phyloP scores from a whole-genome alignment of 2,113 vertebrate species.

The Heterotis niloticus region DNA sequence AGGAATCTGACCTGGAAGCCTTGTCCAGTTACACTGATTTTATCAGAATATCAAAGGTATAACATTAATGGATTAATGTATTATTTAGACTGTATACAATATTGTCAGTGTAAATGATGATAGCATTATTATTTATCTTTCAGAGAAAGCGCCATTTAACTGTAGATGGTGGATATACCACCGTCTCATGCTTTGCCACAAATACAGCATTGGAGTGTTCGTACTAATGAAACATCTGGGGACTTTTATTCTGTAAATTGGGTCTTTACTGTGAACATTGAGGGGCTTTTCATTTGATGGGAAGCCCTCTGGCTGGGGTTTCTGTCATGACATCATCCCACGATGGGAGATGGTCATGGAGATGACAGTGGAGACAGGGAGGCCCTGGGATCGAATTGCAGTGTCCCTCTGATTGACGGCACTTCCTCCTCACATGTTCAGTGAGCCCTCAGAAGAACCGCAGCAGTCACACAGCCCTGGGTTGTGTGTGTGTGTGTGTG shows the following conservation, averaged over 20 bases:
- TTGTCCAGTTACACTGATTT: too few relatives aligned
- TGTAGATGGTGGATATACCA: background rate
- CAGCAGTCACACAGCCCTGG: background rate
- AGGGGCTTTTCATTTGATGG: slow-evolving; percentile 16
- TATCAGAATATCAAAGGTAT: too few relatives aligned
- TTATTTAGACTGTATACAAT: too few relatives aligned
- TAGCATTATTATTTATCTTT: too few relatives aligned
- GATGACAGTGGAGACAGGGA: slow-evolving; percentile 4
- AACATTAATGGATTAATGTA: too few relatives aligned
- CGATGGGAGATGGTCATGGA: too few relatives aligned
- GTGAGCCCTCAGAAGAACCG: background rate
- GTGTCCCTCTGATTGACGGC: background rate
- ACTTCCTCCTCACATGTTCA: slow-evolving; percentile 6
- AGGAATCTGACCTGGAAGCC: too few relatives aligned
- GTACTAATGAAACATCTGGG: background rate
- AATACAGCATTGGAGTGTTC: background rate
- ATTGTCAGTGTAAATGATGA: too few relatives aligned
- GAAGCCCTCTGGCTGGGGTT: background rate
- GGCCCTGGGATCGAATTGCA: slow-evolving; percentile 1
- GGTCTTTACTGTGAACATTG: background rate
- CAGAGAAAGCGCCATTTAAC: background rate
- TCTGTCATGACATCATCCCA: slow-evolving; percentile 9
- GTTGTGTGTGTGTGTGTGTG: too few relatives aligned
- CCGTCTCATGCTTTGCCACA: background rate
- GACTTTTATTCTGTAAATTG: background rate